Base-by-base conservation (phyloP, 1,140 invertebrate species). In the Plutomurus gul region DNA sequence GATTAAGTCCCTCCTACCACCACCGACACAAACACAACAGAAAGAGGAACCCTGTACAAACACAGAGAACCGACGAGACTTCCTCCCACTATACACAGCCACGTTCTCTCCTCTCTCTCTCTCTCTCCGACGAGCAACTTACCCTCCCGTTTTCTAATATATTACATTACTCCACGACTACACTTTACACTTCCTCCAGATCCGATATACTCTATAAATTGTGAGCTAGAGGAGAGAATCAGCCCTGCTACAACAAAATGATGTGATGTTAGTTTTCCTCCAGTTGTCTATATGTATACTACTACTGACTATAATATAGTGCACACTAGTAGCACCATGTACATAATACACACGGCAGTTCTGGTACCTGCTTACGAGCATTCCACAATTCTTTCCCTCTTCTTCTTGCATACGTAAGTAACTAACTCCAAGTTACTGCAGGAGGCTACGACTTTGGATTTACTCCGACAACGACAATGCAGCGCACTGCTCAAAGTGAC, bases 1-100 rank as follows among this genome's bases (percentile, higher is more conserved):
- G 74, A 80, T 76, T 76, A 80, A 76, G 43, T 71, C 60, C 78
- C 77, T 46, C 56, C 56, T 65, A 27, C 46, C n/a, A 70, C 51
- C 37, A 40, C 27, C 75, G 43, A 46, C 43, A 75, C 43, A 27
- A 65, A 56, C 47, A 40, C 36, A 30, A 16, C 20, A 25, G 30
- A 13, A 7, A 56, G 8, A 56, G 22, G 13, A 56, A n/a, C n/a
- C n/a, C n/a, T n/a, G n/a, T n/a, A n/a, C n/a, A n/a, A n/a, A n/a
- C n/a, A n/a, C n/a, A n/a, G n/a, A n/a, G n/a, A n/a, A n/a, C n/a
- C n/a, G n/a, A n/a, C n/a, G 5, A 49, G 39, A 76, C 20, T 4
- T 18, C n/a, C 43, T 16, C 33, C 27, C 20, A 77, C 27, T 37
- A 16, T 46, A 51, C 73, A 51, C 40, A 75, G 4, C 36, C 22